Evolutionary conservation across 2,113 vertebrate species (phyloP), one percentile per base, ranked within the genome.

Genomic region (Hippocampus mohnikei): DNA sequence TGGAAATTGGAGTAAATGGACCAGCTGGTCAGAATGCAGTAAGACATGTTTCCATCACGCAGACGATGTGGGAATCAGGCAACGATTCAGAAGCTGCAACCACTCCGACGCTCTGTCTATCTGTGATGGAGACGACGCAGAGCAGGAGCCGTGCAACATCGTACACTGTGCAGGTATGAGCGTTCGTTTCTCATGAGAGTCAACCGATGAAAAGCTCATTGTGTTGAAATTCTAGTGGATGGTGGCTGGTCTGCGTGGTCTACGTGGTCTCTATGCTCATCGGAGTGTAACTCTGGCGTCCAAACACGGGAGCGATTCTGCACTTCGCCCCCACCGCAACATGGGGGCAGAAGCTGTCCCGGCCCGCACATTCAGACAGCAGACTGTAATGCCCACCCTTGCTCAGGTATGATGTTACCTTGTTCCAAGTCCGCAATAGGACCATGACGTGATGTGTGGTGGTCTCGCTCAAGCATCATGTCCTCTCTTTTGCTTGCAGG

Each of bases 351-450:
- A 0, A 62, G 62, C 23, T 97, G 96, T 70, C 53, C 61, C 0
- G 95, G 95, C 1, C 93, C 95, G 11, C 93, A 93, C 56, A 88
- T 94, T 15, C 95, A 97, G 89, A 95, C 94, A 0, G 77, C 91
- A 9, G 94, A 95, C 83, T 96, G 95, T 86, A 94, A 94, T 84
- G 83, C 84, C 0, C 90, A 94, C 15, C 94, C 93, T 29, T 96
- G 96, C 72, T 64, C 83, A 88, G 93, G 95, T 95, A 79, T 41
- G 20, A 23, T 40, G 78, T 41, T 25, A n/a, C 37, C 5, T 11
- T 40, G 9, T 6, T 29, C 10, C 11, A 15, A 3, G 37, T 6
- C 16, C 4, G 27, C 1, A 15, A 18, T 2, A 56, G 9, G 18
- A 15, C 13, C 8, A 25, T 20, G 2, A 3, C 29, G 11, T 42